Conservation (phyloP, 2,888 invertebrate genomes). For the Mythimna lalbum region DNA sequence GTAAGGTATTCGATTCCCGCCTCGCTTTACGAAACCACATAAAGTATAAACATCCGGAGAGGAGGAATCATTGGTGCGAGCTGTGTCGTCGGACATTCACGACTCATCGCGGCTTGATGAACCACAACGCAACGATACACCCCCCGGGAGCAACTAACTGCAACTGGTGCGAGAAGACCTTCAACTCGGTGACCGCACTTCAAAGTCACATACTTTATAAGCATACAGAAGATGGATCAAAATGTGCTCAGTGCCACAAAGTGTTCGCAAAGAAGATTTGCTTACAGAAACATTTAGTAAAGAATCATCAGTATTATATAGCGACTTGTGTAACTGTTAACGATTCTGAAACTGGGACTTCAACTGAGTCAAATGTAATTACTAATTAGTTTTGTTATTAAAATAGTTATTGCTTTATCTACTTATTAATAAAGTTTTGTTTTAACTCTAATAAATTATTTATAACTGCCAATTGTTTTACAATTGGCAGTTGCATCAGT, state of each 20-base stretch:
- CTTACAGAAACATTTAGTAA: constrained; percentile 70
- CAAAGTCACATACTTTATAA: constrained; percentile 77
- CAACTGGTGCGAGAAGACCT: constrained; percentile 69
- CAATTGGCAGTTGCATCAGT: background rate
- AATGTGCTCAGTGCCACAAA: constrained; percentile 74
- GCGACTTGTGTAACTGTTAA: constrained; percentile 2
- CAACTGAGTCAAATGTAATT: constrained; percentile 14
- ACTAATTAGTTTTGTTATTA: background rate
- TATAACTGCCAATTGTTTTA: too few relatives aligned
- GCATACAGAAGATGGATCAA: constrained; percentile 69
- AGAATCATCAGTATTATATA: constrained; percentile 62
- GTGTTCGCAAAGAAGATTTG: constrained; percentile 69
- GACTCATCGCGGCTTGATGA: constrained; percentile 70
- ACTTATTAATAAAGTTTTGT: constrained; percentile 2
- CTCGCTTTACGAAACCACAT: constrained; percentile 77
- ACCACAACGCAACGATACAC: constrained; percentile 76
- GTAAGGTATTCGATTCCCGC: constrained; percentile 73
- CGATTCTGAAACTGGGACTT: constrained; percentile 14
- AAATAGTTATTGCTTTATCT: background rate
- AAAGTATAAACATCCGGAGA: constrained; percentile 78
- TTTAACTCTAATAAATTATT: constrained; percentile 9
- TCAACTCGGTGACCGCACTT: constrained; percentile 71
- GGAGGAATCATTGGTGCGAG: constrained; percentile 70
- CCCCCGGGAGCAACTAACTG: constrained; percentile 72
- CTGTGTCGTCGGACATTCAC: constrained; percentile 76